A percentile compares a stretch with the other conserved stretches of the same genome.
Conservation (phyloP, 2,797 vertebrate genomes). For the Danio choprae region DNA sequence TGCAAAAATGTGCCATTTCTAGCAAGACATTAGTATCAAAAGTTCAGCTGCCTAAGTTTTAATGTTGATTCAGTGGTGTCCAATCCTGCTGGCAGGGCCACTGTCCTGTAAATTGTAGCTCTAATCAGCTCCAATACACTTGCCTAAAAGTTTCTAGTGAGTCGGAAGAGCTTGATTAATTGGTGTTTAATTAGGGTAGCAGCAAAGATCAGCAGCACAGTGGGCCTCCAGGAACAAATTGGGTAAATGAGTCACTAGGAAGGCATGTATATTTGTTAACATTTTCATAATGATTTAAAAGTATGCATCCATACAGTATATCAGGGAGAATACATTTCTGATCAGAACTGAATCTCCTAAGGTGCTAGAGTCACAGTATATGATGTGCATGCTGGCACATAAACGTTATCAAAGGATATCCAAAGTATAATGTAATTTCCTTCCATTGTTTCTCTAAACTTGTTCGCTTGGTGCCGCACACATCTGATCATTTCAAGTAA, state of each 20-base stretch:
- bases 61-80: too few species aligned
- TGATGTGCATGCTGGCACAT: neutral
- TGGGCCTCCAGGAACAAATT: too few species aligned
- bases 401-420: constrained; percentile 29
- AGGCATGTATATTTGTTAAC: constrained; percentile 7
- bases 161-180: too few species aligned
- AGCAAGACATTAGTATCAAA: too few species aligned
- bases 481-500: constrained; percentile 44
- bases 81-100: too few species aligned
- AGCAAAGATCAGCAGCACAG: too few species aligned
- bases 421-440: constrained; percentile 60
- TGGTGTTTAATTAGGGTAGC: too few species aligned
- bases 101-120: too few species aligned
- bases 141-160: too few species aligned
- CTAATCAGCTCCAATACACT: too few species aligned
- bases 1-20: too few species aligned
- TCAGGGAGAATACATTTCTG: neutral
- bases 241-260: neutral
- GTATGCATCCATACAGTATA: neutral
- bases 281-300: constrained; percentile 4
- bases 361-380: neutral
- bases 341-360: neutral
- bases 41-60: too few species aligned
- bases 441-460: constrained; percentile 63
- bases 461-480: constrained; percentile 20